Percentiles rank a stretch among this genome's conserved stretches.
These are phyloP conservation scores for Conchocele bisecta DNA, from an alignment of 2,888 invertebrate genomes.

Conservation along the genomic window DNA sequence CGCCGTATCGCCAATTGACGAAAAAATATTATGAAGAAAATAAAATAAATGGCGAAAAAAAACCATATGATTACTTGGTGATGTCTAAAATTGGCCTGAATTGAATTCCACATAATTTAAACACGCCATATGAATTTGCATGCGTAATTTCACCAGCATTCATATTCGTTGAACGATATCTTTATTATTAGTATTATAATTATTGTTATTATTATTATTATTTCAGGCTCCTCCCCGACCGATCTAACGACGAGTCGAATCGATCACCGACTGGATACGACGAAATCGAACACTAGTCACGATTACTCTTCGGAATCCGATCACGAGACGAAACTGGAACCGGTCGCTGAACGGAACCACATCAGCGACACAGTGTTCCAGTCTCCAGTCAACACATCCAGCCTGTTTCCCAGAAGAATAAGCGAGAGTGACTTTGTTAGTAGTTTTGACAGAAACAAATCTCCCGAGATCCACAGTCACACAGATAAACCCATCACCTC, in stretches of 20 bases:
- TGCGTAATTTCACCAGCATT: too few species aligned
- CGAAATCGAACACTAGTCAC: constrained; percentile 57
- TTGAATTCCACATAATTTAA: too few species aligned
- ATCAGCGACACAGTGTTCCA: constrained; percentile 36
- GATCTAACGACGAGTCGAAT: constrained; percentile 47
- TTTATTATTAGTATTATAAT: too few species aligned
- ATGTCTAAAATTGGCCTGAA: too few species aligned
- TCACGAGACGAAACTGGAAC: constrained; percentile 26
- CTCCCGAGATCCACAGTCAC: constrained; percentile 59
- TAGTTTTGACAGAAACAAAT: constrained; percentile 58
- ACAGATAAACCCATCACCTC: constrained; percentile 37
- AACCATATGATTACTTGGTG: too few species aligned
- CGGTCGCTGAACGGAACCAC: constrained; percentile 10
- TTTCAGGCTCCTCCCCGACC: constrained; percentile 53
- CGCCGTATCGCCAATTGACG: too few species aligned
- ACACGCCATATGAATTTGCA: too few species aligned
- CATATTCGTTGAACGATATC: too few species aligned
- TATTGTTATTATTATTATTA: constrained; percentile 10
- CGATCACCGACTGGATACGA: constrained; percentile 54
- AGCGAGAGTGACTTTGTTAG: constrained; percentile 61
- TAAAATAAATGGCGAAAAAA: too few species aligned
- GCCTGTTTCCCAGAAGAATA: constrained; percentile 53
- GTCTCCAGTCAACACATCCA: constrained; percentile 49
- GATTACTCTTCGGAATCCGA: constrained; percentile 60
- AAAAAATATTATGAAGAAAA: too few species aligned